These are phyloP conservation scores for Jaculus jaculus DNA, from an alignment of 2,113 vertebrate genomes.

Conservation along the genomic window DNA sequence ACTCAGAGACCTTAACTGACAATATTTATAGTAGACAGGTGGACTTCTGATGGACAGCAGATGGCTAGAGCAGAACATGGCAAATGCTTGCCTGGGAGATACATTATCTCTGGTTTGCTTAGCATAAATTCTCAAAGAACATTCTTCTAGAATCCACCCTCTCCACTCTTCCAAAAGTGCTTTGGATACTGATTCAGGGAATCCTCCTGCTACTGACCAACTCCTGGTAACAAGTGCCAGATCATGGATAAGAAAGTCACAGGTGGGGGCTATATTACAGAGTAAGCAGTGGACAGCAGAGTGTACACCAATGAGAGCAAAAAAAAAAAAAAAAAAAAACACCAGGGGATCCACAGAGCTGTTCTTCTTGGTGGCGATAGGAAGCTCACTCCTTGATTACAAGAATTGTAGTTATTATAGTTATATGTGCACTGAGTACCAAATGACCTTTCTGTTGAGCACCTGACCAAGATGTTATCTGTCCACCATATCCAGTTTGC, in stretches of 20 bases:
- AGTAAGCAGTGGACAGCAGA: background rate
- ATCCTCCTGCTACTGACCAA: background rate
- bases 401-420: too few relatives aligned
- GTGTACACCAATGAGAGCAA: background rate
- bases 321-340: background rate
- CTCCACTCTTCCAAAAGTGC: background rate
- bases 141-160: slow-evolving; percentile 19
- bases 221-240: background rate
- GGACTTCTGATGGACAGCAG: background rate
- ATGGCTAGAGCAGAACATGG: background rate
- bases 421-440: background rate
- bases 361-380: background rate
- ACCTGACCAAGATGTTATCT: background rate
- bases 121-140: background rate
- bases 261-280: background rate
- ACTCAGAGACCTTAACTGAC: background rate
- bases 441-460: background rate
- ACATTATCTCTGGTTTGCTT: background rate
- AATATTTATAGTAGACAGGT: background rate
- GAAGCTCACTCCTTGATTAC: background rate
- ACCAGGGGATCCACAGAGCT: background rate
- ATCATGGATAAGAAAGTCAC: background rate
- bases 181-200: background rate
- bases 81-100: slow-evolving; percentile 8
- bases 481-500: background rate